These are phyloP conservation scores for Dromiciops gliroides DNA, from an alignment of 2,113 vertebrate species.

Conservation along the genomic window DNA sequence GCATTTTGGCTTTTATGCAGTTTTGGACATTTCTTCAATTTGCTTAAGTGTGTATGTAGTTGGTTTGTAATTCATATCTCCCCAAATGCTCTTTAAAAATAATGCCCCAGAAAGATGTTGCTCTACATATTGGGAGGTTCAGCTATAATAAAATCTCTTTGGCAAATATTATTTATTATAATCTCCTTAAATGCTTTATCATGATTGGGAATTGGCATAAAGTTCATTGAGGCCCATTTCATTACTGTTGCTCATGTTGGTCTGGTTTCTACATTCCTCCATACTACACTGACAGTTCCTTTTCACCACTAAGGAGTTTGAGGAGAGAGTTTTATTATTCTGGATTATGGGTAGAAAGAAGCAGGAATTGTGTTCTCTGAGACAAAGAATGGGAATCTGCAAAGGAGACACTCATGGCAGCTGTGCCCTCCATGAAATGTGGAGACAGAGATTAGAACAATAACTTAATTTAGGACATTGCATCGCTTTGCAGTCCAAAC, in stretches of 20 bases:
- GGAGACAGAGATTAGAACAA: neutral
- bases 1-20: neutral
- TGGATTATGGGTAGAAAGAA: neutral
- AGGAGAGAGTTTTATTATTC: neutral
- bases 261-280: neutral
- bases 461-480: neutral
- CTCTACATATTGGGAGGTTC: neutral
- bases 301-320: neutral
- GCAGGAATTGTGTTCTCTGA: neutral
- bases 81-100: neutral
- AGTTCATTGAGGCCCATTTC: no score
- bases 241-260: neutral
- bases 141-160: neutral
- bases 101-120: neutral
- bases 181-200: neutral
- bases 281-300: neutral
- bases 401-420: rapidly evolving
- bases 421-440: neutral
- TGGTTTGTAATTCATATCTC: neutral
- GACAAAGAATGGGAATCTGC: neutral
- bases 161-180: neutral
- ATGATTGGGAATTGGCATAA: neutral
- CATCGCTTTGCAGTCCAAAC: neutral
- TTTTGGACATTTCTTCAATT: neutral
- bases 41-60: neutral